Evolutionary conservation across 2,888 invertebrate genomes (phyloP), one percentile per base, ranked within the genome.

Genomic region (Ormyrus thymus): DNA sequence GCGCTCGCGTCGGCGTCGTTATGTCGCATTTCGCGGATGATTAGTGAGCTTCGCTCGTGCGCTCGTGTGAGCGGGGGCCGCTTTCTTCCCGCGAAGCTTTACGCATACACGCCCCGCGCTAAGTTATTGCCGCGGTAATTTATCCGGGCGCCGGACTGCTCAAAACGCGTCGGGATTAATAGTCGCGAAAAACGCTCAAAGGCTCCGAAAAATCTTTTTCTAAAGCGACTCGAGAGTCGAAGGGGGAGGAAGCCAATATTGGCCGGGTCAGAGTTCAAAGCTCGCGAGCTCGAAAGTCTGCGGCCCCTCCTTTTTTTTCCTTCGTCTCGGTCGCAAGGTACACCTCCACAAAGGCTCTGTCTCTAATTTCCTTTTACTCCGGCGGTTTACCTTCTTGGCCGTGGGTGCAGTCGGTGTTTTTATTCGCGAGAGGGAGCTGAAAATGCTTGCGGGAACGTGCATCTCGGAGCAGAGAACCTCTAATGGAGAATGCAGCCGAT

Each of bases 301-400:
- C 62, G 15, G 45, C 5, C 64, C 7, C 15, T 51, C 51, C 29
- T 15, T 72, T 72, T 53, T 53, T 61, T 72, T 45, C 46, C 6
- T 10, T 15, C 11, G 48, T 29, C 29, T 29, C 29, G 61, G 65
- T 58, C 74, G 59, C 66, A 74, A 74, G 66, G 66, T 43, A n/a
- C 48, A 48, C 45, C 29, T 29, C 64, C 13, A 59, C 61, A 71
- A 71, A 71, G 70, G 70, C 70, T 46, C 56, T 58, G 59, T 56
- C 65, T 73, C 73, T 73, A 73, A 64, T 73, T 56, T 73, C 65
- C 65, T 53, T 73, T 65, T 56, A n/a, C 65, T 65, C 56, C 64
- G 15, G 53, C 50, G 50, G 59, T 43, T 71, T 61, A 56, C 72
- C 11, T n/a, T 71, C 43, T 61, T 29, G 29, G 29, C n/a, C 55